These are phyloP conservation scores for Lampris megalopsis DNA, from an alignment of 2,113 vertebrate species.

Conservation along the genomic window DNA sequence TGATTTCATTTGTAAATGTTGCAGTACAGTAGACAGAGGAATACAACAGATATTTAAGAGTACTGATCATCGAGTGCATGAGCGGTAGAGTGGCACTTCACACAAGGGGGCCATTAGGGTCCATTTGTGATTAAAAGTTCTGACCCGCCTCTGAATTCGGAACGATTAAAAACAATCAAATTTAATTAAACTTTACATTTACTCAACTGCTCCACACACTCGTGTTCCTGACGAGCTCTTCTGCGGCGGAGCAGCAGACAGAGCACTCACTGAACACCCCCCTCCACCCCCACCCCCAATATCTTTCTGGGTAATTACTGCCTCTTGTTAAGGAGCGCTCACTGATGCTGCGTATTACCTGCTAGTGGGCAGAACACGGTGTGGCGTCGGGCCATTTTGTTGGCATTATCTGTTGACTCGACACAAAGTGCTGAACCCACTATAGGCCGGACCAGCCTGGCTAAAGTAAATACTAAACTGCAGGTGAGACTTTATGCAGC, in stretches of 20 bases:
- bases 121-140: slow-evolving; percentile 82
- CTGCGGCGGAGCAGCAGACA: slow-evolving; percentile 47
- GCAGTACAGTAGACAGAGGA: slow-evolving; percentile 27
- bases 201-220: slow-evolving; percentile 62
- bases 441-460: too few relatives aligned
- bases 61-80: slow-evolving; percentile 73
- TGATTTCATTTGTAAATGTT: slow-evolving; percentile 6
- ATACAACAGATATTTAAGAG: slow-evolving; percentile 69
- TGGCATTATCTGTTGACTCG: slow-evolving; percentile 7
- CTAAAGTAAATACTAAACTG: too few relatives aligned
- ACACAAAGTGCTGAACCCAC: not conserved
- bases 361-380: slow-evolving; percentile 34
- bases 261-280: slow-evolving; percentile 38
- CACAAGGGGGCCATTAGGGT: slow-evolving; percentile 76
- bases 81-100: slow-evolving; percentile 78
- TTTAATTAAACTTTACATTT: slow-evolving; percentile 83
- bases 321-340: slow-evolving; percentile 70
- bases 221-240: slow-evolving; percentile 60
- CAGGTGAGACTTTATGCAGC: too few relatives aligned
- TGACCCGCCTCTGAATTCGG: slow-evolving; percentile 77
- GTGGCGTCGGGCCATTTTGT: not conserved
- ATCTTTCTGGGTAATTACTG: slow-evolving; percentile 76
- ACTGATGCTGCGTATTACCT: slow-evolving; percentile 63
- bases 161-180: slow-evolving; percentile 85
- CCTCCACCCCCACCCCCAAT: slow-evolving; percentile 48